Conservation (phyloP, 2,113 vertebrate species). For the Passer montanus region DNA sequence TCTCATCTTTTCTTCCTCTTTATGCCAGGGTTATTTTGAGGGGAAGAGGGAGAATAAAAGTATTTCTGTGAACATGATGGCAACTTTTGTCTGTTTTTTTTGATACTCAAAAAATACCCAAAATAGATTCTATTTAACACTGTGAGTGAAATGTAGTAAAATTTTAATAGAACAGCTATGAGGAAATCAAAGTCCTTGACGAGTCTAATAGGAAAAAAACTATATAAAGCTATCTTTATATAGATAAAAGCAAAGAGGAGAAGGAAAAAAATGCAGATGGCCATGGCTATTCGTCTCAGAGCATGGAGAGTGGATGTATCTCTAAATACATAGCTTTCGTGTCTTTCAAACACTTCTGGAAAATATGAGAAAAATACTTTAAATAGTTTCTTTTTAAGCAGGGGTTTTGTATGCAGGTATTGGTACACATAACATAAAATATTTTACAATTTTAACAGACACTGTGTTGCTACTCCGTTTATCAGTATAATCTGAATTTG, state of each 20-base stretch:
- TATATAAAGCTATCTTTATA: background rate
- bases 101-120: background rate
- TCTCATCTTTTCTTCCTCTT: slow-evolving; percentile 38
- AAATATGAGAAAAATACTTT: background rate
- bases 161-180: slow-evolving; percentile 40
- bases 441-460: background rate
- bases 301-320: background rate
- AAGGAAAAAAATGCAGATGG: slow-evolving; percentile 13
- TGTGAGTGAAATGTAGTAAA: background rate
- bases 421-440: background rate
- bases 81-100: background rate
- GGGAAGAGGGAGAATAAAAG: background rate
- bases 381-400: background rate
- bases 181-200: slow-evolving; percentile 30
- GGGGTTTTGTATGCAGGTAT: background rate
- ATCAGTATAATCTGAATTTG: background rate
- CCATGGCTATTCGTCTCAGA: background rate
- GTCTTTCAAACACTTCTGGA: background rate
- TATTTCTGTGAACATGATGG: slow-evolving; percentile 28
- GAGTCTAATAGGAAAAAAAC: background rate
- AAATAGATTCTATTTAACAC: slow-evolving; percentile 19
- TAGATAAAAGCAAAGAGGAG: background rate
- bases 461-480: background rate
- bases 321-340: background rate
- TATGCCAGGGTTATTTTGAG: slow-evolving; percentile 42